These are phyloP conservation scores for Colossoma macropomum DNA, from an alignment of 2,113 vertebrate genomes.

Conservation along the genomic window DNA sequence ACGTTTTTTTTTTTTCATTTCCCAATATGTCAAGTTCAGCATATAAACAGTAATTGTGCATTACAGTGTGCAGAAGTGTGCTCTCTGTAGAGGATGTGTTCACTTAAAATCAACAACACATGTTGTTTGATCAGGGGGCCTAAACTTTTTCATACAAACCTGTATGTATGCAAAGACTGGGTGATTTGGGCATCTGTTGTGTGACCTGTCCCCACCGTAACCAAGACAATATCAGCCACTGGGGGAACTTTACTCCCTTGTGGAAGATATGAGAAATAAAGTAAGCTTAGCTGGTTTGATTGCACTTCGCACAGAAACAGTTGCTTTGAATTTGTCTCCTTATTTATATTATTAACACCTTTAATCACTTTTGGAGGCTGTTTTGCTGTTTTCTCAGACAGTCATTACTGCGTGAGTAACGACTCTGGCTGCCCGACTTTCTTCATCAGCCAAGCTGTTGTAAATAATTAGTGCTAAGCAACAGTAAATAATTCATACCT, in stretches of 20 bases:
- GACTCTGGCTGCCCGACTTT: not conserved
- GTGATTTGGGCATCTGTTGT: not conserved
- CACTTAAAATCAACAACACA: too few relatives aligned
- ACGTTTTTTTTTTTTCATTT: too few relatives aligned
- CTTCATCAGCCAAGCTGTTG: not conserved
- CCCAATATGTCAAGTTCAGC: too few relatives aligned
- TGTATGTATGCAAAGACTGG: not conserved
- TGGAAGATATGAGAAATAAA: not conserved
- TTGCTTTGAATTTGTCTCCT: too few relatives aligned
- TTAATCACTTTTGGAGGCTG: not conserved
- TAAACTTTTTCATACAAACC: not conserved
- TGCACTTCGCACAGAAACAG: not conserved
- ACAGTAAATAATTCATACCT: slow-evolving; percentile 41
- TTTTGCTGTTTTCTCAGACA: not conserved
- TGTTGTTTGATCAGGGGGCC: too few relatives aligned
- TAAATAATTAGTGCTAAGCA: slow-evolving; percentile 32
- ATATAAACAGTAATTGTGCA: too few relatives aligned
- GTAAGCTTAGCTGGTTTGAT: not conserved
- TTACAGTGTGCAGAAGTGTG: too few relatives aligned
- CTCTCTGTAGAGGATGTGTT: too few relatives aligned
- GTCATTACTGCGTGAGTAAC: not conserved
- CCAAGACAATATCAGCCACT: not conserved
- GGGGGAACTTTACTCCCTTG: not conserved
- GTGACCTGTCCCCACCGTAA: not conserved
- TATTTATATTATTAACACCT: too few relatives aligned